These are phyloP conservation scores for Pseudopleuronectes americanus DNA, from an alignment of 2,797 vertebrate genomes.

Conservation along the genomic window DNA sequence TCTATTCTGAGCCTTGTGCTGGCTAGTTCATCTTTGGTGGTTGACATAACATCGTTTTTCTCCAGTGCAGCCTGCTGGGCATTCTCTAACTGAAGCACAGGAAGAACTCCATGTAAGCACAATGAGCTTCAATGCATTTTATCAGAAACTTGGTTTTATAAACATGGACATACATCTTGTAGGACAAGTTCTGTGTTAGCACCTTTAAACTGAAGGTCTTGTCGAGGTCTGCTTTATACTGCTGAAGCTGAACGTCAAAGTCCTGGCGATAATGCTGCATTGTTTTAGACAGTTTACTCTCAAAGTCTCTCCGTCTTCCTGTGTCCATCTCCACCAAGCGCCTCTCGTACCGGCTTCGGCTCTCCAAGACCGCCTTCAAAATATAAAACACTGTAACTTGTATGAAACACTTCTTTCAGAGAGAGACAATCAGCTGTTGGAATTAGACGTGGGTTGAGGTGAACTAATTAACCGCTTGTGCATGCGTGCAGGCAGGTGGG, in stretches of 20 bases:
- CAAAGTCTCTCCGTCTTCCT: conserved; percentile 78
- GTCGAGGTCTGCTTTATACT: conserved; percentile 87
- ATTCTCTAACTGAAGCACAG: conserved; percentile 81
- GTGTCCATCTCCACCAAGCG: conserved; percentile 84
- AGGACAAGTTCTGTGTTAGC: neutral
- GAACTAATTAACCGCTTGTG: neutral
- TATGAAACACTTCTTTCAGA: too few relatives aligned
- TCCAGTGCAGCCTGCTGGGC: conserved; percentile 80
- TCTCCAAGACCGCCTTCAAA: conserved; percentile 83
- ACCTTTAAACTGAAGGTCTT: conserved; percentile 84
- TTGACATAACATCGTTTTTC: conserved; percentile 71
- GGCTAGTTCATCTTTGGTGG: conserved; percentile 83
- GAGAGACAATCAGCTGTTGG: neutral
- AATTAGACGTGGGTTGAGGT: neutral
- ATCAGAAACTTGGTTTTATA: neutral
- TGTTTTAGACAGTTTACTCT: conserved; percentile 80
- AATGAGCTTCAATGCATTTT: neutral
- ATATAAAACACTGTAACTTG: neutral
- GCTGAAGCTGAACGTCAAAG: conserved; percentile 83
- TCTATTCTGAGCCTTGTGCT: conserved; percentile 77
- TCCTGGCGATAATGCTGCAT: conserved; percentile 85
- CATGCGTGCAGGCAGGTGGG: neutral
- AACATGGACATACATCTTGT: neutral
- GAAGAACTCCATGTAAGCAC: neutral
- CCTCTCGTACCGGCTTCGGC: conserved; percentile 81